Base-by-base conservation (phyloP, 2,113 vertebrate genomes). In the Aplodontia rufa region DNA sequence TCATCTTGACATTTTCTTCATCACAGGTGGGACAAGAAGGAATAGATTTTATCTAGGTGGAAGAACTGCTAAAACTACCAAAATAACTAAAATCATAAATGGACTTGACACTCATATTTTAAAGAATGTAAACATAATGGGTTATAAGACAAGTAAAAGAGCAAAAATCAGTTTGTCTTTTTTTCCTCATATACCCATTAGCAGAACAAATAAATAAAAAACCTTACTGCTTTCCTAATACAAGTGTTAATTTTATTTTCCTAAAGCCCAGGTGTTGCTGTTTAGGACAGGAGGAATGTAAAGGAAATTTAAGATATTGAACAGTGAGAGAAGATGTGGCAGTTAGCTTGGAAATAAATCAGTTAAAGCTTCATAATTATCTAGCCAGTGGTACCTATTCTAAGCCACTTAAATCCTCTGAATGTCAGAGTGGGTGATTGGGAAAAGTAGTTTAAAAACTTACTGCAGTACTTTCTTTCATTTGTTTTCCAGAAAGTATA, bases 301-400 rank as follows among this genome's bases (percentile, higher is more conserved):
- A 87, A 92, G 26, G 7, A 94, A 92, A 88, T 90, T 94, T 94
- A 95, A 95, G 82, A 79, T 91, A 78, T 79, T 91, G 37, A 79
- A 42, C 81, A 78, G 66, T 8, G 55, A 79, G 83, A 20, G 51
- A 78, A 75, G n/a, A 82, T 92, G 51, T 91, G 45, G 32, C 81
- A 97, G 58, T 78, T 91, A 74, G 49, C 68, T 96, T 88, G 11
- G 69, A 95, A 75, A 96, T 78, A 82, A 96, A 92, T 93, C 35
- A 92, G 75, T 92, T 97, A 96, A 76, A 80, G 7, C 35, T 64
- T 97, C 35, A 90, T 78, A 88, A 95, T 95, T 94, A 92, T 91
- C 58, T 66, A 89, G 30, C 53, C 26, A 60, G 37, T 87, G 51
- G 26, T 51, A 87, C 64, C 90, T 96, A 72, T 81, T 85, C 55